These are phyloP conservation scores for Gryllus longicercus DNA, from an alignment of 2,888 invertebrate genomes.

Conservation along the genomic window DNA sequence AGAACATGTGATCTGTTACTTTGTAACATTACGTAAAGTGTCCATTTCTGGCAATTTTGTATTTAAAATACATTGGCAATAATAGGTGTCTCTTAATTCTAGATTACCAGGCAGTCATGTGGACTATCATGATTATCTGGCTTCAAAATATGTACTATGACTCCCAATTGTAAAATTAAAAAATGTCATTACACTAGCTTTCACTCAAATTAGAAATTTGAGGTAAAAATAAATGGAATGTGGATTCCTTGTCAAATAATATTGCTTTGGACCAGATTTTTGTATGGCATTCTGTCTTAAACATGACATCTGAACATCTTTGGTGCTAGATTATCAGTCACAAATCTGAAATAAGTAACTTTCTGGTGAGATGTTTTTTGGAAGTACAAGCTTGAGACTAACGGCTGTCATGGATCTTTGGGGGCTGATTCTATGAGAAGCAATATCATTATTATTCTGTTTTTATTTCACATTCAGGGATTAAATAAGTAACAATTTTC, in stretches of 20 bases:
- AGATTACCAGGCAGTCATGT: background rate
- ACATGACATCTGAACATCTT: conserved; percentile 7
- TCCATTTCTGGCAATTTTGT: background rate
- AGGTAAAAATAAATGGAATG: conserved; percentile 5
- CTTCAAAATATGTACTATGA: background rate
- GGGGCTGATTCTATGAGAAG: background rate
- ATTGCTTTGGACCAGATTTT: background rate
- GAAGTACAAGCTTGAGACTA: background rate
- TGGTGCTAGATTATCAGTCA: background rate
- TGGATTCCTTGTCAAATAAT: background rate
- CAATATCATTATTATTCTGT: background rate
- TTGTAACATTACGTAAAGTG: background rate
- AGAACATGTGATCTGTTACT: too few species aligned
- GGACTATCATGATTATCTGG: background rate
- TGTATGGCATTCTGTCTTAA: background rate
- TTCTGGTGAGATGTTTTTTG: background rate
- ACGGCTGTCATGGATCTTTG: background rate
- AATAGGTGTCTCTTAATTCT: background rate
- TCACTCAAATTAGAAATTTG: background rate
- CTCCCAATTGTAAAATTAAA: background rate
- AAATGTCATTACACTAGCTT: background rate
- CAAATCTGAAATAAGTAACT: background rate
- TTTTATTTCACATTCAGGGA: background rate
- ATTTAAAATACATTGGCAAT: conserved; percentile 7
- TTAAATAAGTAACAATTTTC: background rate